Evolutionary conservation across 2,888 invertebrate genomes (phyloP), one percentile per base, ranked within the genome.

Genomic region (Tinea semifulvella): DNA sequence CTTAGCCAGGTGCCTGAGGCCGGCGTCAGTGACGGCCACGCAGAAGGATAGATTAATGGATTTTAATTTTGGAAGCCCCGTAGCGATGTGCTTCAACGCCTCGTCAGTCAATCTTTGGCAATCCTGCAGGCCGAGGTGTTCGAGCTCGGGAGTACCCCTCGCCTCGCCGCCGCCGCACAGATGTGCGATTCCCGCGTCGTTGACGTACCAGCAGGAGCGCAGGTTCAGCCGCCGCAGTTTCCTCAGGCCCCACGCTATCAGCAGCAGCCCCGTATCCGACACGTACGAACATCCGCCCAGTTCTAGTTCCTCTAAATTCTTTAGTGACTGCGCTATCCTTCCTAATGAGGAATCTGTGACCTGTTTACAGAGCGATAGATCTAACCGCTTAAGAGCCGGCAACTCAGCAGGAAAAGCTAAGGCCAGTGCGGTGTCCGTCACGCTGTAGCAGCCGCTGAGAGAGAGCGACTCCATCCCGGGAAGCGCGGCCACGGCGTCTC

Each of bases 91-190:
- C 57, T 89, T 90, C 51, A 97, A 81, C 6, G 94, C 91, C 61
- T 95, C 94, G 72, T 97, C 97, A 49, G 94, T 92, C 49, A 97
- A 80, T 61, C 95, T 88, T 76, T 96, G 96, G 77, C 96, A 97
- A 81, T 97, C 97, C 81, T 97, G 96, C 50, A 96, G 81, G 16
- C 93, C 93, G 44, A 97, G 82, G 65, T 91, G 86, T 70, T 96
- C 94, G 53, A 97, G 73, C 26, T 87, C 87, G 25, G 89, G 85
- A 52, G 90, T 91, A 0, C 92, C 92, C n/a, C 92, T 89, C 2
- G 92, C 90, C 47, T 77, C 85, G 50, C 87, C 88, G 22, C 88
- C 82, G 1, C 93, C 92, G 18, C 92, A 90, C 50, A 97, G 71
- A 64, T 94, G 91, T 0, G 90, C 91, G 53, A 97, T 94, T 2